phyloP scores from a whole-genome alignment of 1,140 invertebrate genomes.

The Drosophila littoralis region DNA sequence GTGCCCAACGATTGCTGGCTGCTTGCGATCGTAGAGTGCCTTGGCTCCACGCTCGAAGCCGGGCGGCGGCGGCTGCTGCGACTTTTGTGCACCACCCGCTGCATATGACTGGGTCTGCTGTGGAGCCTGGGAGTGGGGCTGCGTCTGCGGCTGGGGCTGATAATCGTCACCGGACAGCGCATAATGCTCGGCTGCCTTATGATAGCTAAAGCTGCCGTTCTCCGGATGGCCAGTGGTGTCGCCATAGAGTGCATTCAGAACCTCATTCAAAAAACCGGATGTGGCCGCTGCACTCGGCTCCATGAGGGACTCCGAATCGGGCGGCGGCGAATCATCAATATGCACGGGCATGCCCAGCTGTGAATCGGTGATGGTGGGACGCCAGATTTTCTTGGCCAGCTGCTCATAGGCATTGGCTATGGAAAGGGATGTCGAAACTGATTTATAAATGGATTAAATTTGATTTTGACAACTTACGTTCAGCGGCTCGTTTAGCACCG shows the following conservation, averaged over 20 bases:
- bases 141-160: background rate
- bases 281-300: conserved; percentile 4
- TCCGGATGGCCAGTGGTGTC: conserved; percentile 58
- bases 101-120: too few species aligned
- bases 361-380: conserved; percentile 37
- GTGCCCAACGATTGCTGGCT: background rate
- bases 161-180: conserved; percentile 54
- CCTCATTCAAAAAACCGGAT: conserved; percentile 41
- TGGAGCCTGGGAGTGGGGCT: background rate
- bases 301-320: conserved; percentile 12
- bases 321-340: background rate
- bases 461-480: conserved; percentile 15
- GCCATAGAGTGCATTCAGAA: conserved; percentile 52
- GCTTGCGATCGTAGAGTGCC: conserved; percentile 33
- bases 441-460: background rate
- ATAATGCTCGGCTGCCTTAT: conserved; percentile 74
- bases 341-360: conserved; percentile 6
- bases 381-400: conserved; percentile 61
- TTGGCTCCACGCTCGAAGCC: conserved; percentile 43
- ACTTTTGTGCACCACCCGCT: background rate
- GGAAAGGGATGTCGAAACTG: background rate
- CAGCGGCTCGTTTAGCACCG: conserved; percentile 20
- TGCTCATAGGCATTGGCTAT: conserved; percentile 46
- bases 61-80: conserved; percentile 30
- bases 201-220: conserved; percentile 56